Base-by-base conservation (phyloP, 2,113 vertebrate species). In the Panurus biarmicus region DNA sequence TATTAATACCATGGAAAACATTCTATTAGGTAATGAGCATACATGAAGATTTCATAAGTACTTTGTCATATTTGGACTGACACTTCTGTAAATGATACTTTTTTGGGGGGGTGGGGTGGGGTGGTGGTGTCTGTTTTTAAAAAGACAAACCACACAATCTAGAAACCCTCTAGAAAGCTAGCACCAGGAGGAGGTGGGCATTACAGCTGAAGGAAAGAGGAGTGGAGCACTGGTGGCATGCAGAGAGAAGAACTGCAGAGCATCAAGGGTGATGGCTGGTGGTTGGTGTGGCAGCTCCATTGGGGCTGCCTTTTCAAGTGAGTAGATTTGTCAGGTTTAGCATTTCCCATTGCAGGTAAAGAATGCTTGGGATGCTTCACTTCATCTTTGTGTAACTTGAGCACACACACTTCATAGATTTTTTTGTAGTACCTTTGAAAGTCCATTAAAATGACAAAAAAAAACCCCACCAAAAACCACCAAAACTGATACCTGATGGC, bases 231-330 rank as follows among this genome's bases (percentile, higher is more conserved):
- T 44, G 31, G 28, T 65, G 72, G 5, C 15, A 7, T 45, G 61
- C 20, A 67, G 70, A 40, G 36, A 35, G 65, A 12, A 42, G 44
- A 60, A 29, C 20, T 38, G 23, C 0, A 1, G 17, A 21, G 20
- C 6, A 5, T 67, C 48, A 31, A 45, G 31, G 12, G 5, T 1
- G 5, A 12, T 22, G 51, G 42, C 28, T 64, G 38, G 19, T 57
- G 26, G 25, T 40, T 0, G 0, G 3, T 28, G 23, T 28, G 36
- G 35, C 14, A 54, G 48, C 38, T 44, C 22, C 19, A 5, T 22
- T 35, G 50, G 18, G 12, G 14, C 16, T 75, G 26, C 28, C 47
- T 86, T 80, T 64, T n/a, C 36, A 36, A 40, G 35, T 4, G 10
- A 38, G 16, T 23, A 21, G 10, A 22, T 71, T 82, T 75, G 22